These are phyloP conservation scores for Trypoxylus dichotomus DNA, from an alignment of 1,140 invertebrate genomes.

Conservation along the genomic window DNA sequence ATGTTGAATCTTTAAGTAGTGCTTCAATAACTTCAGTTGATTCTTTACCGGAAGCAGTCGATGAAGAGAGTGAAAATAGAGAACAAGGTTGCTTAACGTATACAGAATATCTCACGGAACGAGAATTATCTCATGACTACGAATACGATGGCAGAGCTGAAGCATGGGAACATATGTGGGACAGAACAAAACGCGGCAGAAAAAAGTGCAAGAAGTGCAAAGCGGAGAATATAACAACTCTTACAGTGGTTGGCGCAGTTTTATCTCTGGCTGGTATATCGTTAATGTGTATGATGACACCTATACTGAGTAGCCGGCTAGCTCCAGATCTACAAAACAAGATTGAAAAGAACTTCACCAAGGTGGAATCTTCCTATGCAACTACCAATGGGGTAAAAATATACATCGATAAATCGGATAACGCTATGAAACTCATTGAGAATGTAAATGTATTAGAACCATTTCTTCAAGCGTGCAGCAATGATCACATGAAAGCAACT, in stretches of 20 bases:
- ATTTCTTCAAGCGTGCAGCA: background rate
- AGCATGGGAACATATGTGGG: background rate
- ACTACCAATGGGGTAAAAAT: background rate
- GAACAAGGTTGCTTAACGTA: conserved; percentile 34
- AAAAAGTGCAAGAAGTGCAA: conserved; percentile 21
- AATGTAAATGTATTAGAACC: background rate
- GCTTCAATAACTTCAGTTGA: background rate
- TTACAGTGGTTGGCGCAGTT: conserved; percentile 19
- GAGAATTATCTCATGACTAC: conserved; percentile 33
- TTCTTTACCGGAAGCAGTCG: background rate
- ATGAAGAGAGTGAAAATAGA: background rate
- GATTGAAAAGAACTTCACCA: conserved; percentile 5
- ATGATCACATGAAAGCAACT: background rate
- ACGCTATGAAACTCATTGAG: background rate
- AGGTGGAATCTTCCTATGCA: background rate
- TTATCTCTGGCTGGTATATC: conserved; percentile 25
- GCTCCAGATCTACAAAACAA: background rate
- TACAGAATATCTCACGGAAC: conserved; percentile 30
- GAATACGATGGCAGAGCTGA: conserved; percentile 30
- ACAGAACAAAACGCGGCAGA: background rate
- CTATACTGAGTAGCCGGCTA: background rate
- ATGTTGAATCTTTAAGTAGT: background rate
- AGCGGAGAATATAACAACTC: conserved; percentile 11
- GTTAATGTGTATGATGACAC: conserved; percentile 26
- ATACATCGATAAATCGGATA: conserved; percentile 1